These are phyloP conservation scores for Melangyna quadrimaculata DNA, from an alignment of 2,888 invertebrate genomes.

Conservation along the genomic window DNA sequence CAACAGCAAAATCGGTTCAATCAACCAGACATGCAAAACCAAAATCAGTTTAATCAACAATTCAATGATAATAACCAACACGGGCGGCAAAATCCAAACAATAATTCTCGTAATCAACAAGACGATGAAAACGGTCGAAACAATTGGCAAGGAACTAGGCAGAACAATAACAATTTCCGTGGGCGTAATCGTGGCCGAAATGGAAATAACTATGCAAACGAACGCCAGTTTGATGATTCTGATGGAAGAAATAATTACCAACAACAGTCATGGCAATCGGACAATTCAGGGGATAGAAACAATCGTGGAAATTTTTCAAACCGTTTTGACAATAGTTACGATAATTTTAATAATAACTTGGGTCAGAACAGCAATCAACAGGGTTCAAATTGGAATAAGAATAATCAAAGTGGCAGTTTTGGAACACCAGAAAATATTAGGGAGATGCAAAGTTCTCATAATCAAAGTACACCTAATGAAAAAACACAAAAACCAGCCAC, in stretches of 20 bases:
- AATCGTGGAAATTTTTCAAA: constrained; percentile 35
- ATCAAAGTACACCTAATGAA: constrained; percentile 4
- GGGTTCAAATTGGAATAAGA: constrained; percentile 31
- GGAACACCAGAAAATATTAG: constrained; percentile 37
- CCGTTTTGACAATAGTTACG: constrained; percentile 44
- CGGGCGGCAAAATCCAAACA: background rate
- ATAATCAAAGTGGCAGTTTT: constrained; percentile 16
- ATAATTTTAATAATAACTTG: constrained; percentile 42
- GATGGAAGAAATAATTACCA: constrained; percentile 33
- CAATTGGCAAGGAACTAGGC: constrained; percentile 18
- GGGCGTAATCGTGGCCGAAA: constrained; percentile 26
- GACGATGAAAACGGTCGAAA: constrained; percentile 34
- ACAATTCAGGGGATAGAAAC: constrained; percentile 15
- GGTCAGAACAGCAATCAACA: constrained; percentile 26
- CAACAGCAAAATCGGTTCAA: constrained; percentile 23
- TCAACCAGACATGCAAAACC: constrained; percentile 16
- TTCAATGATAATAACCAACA: constrained; percentile 27
- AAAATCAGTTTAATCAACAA: constrained; percentile 28
- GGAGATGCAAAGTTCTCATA: constrained; percentile 20
- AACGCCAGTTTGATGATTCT: constrained; percentile 27
- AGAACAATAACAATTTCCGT: constrained; percentile 26
- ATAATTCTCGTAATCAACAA: background rate
- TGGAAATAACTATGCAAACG: constrained; percentile 13
- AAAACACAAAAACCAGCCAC: constrained; percentile 2
- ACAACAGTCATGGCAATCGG: constrained; percentile 33